Base-by-base conservation (phyloP, 2,113 vertebrate genomes). In the human region DNA sequence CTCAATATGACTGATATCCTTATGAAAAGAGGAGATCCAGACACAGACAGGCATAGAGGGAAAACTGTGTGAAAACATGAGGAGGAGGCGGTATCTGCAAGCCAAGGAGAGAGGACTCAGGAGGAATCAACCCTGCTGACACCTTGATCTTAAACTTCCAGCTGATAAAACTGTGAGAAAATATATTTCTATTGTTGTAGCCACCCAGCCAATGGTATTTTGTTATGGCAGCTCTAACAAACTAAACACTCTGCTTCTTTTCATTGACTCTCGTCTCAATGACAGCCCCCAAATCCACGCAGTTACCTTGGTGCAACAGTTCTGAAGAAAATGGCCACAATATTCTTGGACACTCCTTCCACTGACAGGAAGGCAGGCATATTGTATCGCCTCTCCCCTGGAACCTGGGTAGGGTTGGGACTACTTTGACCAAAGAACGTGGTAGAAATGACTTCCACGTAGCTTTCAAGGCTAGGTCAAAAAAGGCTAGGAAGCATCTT, bases 11-110 rank as follows among this genome's bases (percentile, higher is more conserved):
- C 9, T 55, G 27, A 66, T 20, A 22, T 48, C 23, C 48, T 66
- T 11, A 13, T 8, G 6, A 76, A 16, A 80, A 72, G 8, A 90
- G 66, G 48, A 45, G 43, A 59, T 50, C 27, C 22, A 5, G 20
- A 13, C 3, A 18, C 2, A 30, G 48, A 72, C 14, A 5, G 0
- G 17, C 8, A 8, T 0, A 40, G 38, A 59, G 79, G 27, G 1
- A 45, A 43, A 32, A 35, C 4, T 1, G 13, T 3, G 4, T 25
- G 89, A 68, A 20, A 14, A 45, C 22, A n/a, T 6, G 23, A 25
- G 22, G 55, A 38, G 50, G 10, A 35, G 35, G 40, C 2, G 50
- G 50, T 52, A 52, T 52, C 50, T 52, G 16, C 50, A 52, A 52
- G 64, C 20, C 30, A 30, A 17, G 14, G 25, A 86, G 48, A 57